Percentiles rank a stretch among this genome's conserved stretches.
phyloP scores from a whole-genome alignment of 2,113 vertebrate species.

The Sigmodon hispidus region DNA sequence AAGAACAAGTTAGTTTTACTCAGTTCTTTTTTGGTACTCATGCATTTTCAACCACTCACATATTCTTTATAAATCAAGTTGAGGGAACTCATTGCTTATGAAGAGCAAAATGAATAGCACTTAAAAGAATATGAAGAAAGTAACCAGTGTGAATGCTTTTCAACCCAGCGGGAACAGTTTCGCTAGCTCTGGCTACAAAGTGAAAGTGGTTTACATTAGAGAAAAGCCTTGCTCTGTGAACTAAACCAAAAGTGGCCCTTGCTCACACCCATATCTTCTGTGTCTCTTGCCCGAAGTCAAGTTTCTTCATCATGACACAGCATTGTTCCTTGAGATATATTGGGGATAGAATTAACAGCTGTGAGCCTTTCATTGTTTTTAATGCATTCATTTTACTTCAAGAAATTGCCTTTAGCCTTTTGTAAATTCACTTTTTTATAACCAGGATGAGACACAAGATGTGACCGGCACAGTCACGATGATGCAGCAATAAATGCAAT shows the following conservation, averaged over 20 bases:
- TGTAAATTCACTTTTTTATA: neutral
- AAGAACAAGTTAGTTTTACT: slow-evolving; percentile 43
- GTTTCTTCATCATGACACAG: neutral
- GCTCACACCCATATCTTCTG: neutral
- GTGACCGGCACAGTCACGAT: neutral
- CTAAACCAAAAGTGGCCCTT: neutral
- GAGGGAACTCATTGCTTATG: slow-evolving; percentile 33
- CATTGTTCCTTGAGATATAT: neutral
- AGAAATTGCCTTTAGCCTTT: neutral
- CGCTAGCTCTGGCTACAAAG: slow-evolving; percentile 4
- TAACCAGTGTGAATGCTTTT: slow-evolving; percentile 41
- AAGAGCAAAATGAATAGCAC: slow-evolving; percentile 50
- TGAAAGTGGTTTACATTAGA: neutral
- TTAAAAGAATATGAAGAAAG: slow-evolving; percentile 60
- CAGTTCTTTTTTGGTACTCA: slow-evolving; percentile 2
- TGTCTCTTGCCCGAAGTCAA: neutral
- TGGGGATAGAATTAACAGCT: neutral
- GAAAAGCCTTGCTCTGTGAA: neutral
- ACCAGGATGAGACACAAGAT: neutral
- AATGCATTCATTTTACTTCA: neutral
- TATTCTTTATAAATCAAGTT: slow-evolving; percentile 43
- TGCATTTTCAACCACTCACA: slow-evolving; percentile 52
- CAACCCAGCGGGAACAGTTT: slow-evolving; percentile 16
- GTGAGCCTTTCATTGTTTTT: neutral
- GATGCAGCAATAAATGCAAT: neutral